Evolutionary conservation across 2,888 invertebrate species (phyloP).

Genomic region (Acleris emargana): DNA sequence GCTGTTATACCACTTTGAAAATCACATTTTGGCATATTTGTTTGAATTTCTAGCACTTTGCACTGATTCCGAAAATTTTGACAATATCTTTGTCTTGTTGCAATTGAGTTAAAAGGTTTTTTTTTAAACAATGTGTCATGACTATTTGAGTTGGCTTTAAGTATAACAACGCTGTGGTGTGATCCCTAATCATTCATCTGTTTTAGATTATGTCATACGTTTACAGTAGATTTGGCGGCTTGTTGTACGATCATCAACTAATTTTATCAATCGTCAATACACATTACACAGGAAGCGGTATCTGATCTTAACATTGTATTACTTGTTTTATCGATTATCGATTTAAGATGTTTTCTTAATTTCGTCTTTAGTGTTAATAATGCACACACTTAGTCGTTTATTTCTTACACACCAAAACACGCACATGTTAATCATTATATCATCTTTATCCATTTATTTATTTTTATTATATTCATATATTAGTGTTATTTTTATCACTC

Average conservation of each 20-base stretch:
- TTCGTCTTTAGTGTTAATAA: conserved; percentile 40
- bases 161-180: conserved; percentile 53
- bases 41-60: neutral
- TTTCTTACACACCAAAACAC: conserved; percentile 43
- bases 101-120: neutral
- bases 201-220: conserved; percentile 54
- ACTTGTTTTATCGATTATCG: conserved; percentile 48
- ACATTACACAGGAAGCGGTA: conserved; percentile 64
- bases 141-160: conserved; percentile 19
- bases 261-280: conserved; percentile 67
- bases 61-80: too few relatives aligned
- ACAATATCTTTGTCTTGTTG: neutral
- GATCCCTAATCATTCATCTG: conserved; percentile 63
- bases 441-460: conserved; percentile 39
- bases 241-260: conserved; percentile 76
- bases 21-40: neutral
- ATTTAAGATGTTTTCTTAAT: conserved; percentile 80
- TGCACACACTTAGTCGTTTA: conserved; percentile 14
- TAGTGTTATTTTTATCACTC: conserved; percentile 46
- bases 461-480: conserved; percentile 40
- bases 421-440: conserved; percentile 35
- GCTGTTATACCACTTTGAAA: neutral
- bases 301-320: conserved; percentile 48
- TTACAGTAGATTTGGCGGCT: conserved; percentile 76
- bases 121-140: neutral